Percentiles rank a stretch among this genome's conserved stretches.
Conservation (phyloP, 1,140 invertebrate genomes). For the Mesaphorura yosii region DNA sequence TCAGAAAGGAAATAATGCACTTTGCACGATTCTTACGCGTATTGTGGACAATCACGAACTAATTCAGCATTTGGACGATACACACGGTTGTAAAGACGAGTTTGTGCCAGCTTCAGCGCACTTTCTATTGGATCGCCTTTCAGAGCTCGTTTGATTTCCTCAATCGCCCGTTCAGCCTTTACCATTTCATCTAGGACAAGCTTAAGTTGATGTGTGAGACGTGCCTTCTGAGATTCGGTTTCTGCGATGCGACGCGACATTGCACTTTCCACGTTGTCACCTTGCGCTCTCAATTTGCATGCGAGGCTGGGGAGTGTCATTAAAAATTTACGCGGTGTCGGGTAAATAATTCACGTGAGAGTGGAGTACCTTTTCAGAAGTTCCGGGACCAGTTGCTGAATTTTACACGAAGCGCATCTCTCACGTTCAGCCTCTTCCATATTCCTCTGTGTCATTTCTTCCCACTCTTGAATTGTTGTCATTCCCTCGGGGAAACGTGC, state of each 20-base stretch:
- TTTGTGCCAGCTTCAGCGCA: slow-evolving; percentile 64
- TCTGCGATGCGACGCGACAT: slow-evolving; percentile 47
- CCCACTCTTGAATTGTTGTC: slow-evolving; percentile 28
- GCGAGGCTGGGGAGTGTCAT: slow-evolving; percentile 34
- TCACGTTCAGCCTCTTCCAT: slow-evolving; percentile 30
- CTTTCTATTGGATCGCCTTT: slow-evolving; percentile 48
- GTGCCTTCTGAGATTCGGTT: slow-evolving; percentile 26
- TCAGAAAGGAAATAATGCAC: not conserved
- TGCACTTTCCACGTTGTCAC: slow-evolving; percentile 55
- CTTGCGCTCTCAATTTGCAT: slow-evolving; percentile 57
- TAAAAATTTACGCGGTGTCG: not conserved
- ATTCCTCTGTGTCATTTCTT: slow-evolving; percentile 24
- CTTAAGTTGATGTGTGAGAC: slow-evolving; percentile 31
- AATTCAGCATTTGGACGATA: slow-evolving; percentile 29
- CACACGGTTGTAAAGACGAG: slow-evolving; percentile 53
- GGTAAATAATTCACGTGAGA: not conserved
- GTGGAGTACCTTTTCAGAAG: slow-evolving; percentile 22
- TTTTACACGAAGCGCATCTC: slow-evolving; percentile 23
- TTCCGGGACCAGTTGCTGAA: slow-evolving; percentile 26
- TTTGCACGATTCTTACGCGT: slow-evolving; percentile 9
- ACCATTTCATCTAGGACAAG: slow-evolving; percentile 41
- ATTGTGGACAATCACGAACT: slow-evolving; percentile 29
- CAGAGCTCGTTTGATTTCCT: slow-evolving; percentile 40
- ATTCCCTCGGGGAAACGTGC: slow-evolving; percentile 50
- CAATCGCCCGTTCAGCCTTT: slow-evolving; percentile 55